phyloP scores from a whole-genome alignment of 2,113 vertebrate genomes.

The Tetraodon nigroviridis region DNA sequence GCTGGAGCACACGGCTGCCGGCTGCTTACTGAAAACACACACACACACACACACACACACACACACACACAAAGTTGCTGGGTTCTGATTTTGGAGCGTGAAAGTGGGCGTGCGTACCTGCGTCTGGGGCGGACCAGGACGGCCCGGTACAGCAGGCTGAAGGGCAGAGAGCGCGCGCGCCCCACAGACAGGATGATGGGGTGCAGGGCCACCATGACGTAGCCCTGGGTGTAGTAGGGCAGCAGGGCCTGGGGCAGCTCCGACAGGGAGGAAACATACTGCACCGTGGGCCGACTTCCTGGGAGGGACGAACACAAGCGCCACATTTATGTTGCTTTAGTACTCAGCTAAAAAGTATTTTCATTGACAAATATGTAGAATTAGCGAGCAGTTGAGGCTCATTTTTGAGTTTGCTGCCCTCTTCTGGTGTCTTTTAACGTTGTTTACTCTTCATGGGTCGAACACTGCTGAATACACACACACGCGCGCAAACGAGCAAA shows the following conservation, averaged over 20 bases:
- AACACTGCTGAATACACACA: background rate
- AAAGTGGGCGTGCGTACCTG: constrained; percentile 69
- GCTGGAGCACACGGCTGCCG: constrained; percentile 76
- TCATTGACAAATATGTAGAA: too few relatives aligned
- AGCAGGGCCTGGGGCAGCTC: constrained; percentile 87
- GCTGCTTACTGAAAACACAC: constrained; percentile 68
- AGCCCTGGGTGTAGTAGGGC: constrained; percentile 88
- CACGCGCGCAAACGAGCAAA: constrained; percentile 2
- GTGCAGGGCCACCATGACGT: constrained; percentile 82
- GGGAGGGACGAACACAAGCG: constrained; percentile 40
- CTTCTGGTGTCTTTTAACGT: background rate
- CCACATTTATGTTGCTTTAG: too few relatives aligned
- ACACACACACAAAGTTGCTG: too few relatives aligned
- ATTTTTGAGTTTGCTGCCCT: background rate
- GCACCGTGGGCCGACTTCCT: constrained; percentile 85
- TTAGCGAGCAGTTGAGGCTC: too few relatives aligned
- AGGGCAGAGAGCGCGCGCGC: constrained; percentile 77
- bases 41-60: background rate
- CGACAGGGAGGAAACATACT: constrained; percentile 83
- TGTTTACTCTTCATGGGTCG: background rate
- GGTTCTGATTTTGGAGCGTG: too few relatives aligned
- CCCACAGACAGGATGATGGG: constrained; percentile 85
- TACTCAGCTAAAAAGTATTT: too few relatives aligned
- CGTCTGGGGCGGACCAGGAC: constrained; percentile 80
- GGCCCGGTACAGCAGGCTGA: constrained; percentile 86